Evolutionary conservation across 2,797 vertebrate species (phyloP).

Genomic region (Myotis daubentonii): DNA sequence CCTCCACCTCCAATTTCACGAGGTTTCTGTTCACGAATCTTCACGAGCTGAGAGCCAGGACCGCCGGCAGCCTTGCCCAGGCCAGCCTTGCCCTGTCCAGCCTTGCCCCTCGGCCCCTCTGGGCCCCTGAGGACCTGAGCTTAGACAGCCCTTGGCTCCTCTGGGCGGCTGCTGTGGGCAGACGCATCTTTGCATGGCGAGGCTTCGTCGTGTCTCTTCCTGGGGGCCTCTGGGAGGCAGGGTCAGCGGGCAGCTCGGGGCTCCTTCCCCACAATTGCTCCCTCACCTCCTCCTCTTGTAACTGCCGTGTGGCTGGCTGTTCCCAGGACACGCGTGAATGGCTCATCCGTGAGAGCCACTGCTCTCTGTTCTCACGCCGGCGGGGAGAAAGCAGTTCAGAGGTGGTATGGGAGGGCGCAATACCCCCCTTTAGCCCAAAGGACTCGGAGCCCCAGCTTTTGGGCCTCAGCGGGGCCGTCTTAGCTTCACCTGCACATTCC

Average conservation of each 20-base stretch:
- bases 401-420: neutral
- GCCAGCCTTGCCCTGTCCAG: rapidly evolving
- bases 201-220: rapidly evolving
- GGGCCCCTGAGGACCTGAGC: rapidly evolving
- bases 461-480: neutral
- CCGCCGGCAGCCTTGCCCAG: neutral
- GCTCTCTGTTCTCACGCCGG: neutral
- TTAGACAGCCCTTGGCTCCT: neutral
- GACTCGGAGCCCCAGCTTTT: neutral
- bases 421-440: rapidly evolving
- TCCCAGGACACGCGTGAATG: rapidly evolving
- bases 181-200: neutral
- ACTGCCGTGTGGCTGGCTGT: neutral
- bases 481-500: neutral
- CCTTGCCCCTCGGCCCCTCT: rapidly evolving
- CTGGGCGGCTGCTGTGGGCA: neutral
- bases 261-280: neutral
- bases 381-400: neutral
- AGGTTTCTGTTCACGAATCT: neutral
- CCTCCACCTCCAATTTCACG: neutral
- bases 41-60: neutral
- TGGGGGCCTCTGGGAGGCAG: rapidly evolving
- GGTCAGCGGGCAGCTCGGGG: rapidly evolving
- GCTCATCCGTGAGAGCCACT: neutral
- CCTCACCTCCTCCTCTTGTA: neutral